Evolutionary conservation across 2,113 vertebrate genomes (phyloP), one percentile per base, ranked within the genome.

Genomic region (Pelecanus crispus): DNA sequence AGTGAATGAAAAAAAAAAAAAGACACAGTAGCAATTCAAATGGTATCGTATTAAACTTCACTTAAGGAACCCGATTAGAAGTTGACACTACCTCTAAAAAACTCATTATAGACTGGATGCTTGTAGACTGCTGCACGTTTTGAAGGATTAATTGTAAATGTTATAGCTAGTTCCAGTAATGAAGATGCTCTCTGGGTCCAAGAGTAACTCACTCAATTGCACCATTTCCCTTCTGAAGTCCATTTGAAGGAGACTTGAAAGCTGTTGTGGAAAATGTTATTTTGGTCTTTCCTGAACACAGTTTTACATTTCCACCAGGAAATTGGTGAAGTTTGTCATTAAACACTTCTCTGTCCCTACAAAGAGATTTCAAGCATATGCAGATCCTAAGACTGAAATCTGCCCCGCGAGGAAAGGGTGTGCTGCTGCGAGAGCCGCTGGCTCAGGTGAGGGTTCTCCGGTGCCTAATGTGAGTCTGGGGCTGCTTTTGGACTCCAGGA

Each of bases 1-100:
- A 90, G 90, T 68, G 94, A 96, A 82, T 71, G 53, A 29, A 26
- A 15, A 50, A 17, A 86, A 88, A 44, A 9, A 61, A 59, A 67
- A 62, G 56, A 88, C 40, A 92, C 7, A 93, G 45, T 93, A 97
- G 94, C 92, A 82, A 95, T 53, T 89, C 55, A 95, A 97, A 97
- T 59, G 55, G 72, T 70, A 94, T 59, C 95, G 68, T 88, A 87
- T 94, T 93, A 97, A 96, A 92, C 87, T 89, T 94, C 77, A 92
- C 82, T 91, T 66, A 86, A 96, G 89, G 92, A 94, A 91, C 82
- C 88, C 62, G 79, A 95, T 92, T 86, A 92, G 92, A 90, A 88
- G 85, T 81, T 95, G 84, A 91, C 61, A 15, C 73, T 95, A 77
- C 70, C 78, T 91, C 88, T 94, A 81, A 61, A 38, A 53, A 59